Evolutionary conservation across 2,888 invertebrate genomes (phyloP).

Genomic region (Heteromurus nitidus): DNA sequence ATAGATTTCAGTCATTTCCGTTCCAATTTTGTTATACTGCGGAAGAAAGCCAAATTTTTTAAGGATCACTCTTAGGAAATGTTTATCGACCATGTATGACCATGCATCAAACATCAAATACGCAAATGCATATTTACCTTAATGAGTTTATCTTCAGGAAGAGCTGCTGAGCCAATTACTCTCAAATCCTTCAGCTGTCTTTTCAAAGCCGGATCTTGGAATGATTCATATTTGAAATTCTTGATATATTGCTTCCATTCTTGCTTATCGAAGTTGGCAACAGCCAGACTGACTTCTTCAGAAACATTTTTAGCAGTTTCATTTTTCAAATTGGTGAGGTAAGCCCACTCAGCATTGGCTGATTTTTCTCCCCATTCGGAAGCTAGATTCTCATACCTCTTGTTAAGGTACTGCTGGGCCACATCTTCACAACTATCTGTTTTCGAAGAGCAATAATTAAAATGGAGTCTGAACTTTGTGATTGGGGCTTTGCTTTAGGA

Average conservation of each 20-base stretch:
- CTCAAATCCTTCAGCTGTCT: conserved; percentile 84
- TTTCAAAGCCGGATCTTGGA: conserved; percentile 82
- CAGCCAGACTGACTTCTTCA: conserved; percentile 55
- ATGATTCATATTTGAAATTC: conserved; percentile 78
- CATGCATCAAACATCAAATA: no score
- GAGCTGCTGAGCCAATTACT: conserved; percentile 83
- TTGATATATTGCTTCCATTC: conserved; percentile 82
- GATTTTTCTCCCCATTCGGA: conserved; percentile 74
- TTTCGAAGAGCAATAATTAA: not conserved
- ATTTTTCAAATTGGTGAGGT: conserved; percentile 75
- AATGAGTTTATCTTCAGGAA: conserved; percentile 83
- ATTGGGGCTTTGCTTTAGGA: not conserved
- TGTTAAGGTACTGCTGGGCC: conserved; percentile 59
- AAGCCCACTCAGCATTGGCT: conserved; percentile 75
- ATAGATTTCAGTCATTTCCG: conserved; percentile 88
- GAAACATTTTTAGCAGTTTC: conserved; percentile 59
- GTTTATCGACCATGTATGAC: no score
- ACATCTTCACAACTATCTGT: conserved; percentile 62
- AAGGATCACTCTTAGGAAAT: not conserved
- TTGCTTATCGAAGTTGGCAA: conserved; percentile 82
- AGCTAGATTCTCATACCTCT: conserved; percentile 57
- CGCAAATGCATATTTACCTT: no score
- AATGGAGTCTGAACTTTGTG: not conserved
- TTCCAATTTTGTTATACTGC: conserved; percentile 75
- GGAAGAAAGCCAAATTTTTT: not conserved